Percentiles rank a stretch among this genome's conserved stretches.
Evolutionary conservation across 2,888 invertebrate species (phyloP).

Genomic region (Caenorhabditis doughertyi): DNA sequence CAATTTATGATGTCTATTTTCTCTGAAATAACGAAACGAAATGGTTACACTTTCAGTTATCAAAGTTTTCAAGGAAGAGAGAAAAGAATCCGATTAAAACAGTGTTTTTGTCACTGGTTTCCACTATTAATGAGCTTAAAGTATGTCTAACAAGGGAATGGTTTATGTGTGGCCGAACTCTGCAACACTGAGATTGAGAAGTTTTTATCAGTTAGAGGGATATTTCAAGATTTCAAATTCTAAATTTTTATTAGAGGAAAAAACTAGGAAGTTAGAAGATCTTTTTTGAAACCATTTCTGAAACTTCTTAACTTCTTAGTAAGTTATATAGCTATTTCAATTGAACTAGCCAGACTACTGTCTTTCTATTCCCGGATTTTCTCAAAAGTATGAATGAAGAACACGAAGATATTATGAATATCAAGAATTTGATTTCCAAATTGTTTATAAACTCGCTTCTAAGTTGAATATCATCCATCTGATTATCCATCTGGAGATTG

Average conservation of each 20-base stretch:
- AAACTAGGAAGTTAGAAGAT: too few species aligned
- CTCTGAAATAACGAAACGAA: neutral
- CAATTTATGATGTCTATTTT: slow-evolving; percentile 12
- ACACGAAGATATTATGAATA: neutral
- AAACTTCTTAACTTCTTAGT: too few species aligned
- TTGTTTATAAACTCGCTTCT: neutral
- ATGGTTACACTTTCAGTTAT: slow-evolving; percentile 9
- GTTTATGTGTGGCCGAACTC: neutral
- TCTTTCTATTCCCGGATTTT: too few species aligned
- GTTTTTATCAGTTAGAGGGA: neutral
- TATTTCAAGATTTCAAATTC: neutral
- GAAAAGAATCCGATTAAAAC: slow-evolving; percentile 32
- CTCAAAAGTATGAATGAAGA: too few species aligned
- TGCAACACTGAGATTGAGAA: neutral
- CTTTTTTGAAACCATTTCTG: too few species aligned
- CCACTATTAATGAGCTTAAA: slow-evolving; percentile 18
- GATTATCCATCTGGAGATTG: slow-evolving; percentile 18
- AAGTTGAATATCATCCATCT: neutral
- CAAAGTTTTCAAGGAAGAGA: slow-evolving; percentile 28
- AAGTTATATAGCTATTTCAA: too few species aligned
- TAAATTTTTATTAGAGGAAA: neutral
- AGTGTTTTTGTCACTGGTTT: slow-evolving; percentile 22
- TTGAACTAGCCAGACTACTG: too few species aligned
- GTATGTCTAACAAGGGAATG: slow-evolving; percentile 7
- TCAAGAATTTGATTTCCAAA: neutral